Base-by-base conservation (phyloP, 2,113 vertebrate genomes). In the Sander lucioperca region DNA sequence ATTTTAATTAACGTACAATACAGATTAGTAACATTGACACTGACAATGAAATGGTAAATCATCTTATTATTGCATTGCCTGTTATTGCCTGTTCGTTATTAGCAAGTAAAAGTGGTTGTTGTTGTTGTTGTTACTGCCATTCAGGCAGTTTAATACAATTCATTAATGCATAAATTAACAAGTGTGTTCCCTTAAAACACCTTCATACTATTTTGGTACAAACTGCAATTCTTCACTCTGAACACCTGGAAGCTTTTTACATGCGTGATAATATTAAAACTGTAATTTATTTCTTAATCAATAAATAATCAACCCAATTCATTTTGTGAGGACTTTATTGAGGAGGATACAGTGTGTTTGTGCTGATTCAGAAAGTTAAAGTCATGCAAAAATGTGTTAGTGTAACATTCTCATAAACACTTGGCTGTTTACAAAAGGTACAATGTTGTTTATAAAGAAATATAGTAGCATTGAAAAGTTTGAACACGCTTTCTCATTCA, bases 261-360 rank as follows among this genome's bases (percentile, higher is more conserved):
- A 13, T 50, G 23, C 0, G 0, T 62, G 19, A 79, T 74, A 13
- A 27, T 39, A 51, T 47, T 48, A n/a, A 51, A 85, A 51, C 0
- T 25, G 10, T 65, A 58, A 3, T 64, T 53, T 75, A 36, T 65
- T 77, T 67, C 2, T 23, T 33, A 68, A 75, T 84, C 33, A 89
- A 84, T 78, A 70, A 90, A 88, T 67, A 79, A 73, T 58, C 12
- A 57, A 69, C 23, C 53, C 3, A 39, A 36, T 18, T 9, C 6
- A 23, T 69, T 70, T 56, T 73, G 39, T 57, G 5, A 1, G 3
- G 3, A 64, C 9, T 91, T 89, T 80, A 84, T 86, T 90, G 23
- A 56, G 2, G 21, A 54, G 10, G 51, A 54, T 79, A 48, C 14
- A 82, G 8, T 23, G 11, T 43, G 8, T 43, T 19, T 58, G 23